Percentiles rank a stretch among this genome's conserved stretches.
phyloP scores from a whole-genome alignment of 2,113 vertebrate genomes.

The Dascyllus trimaculatus region DNA sequence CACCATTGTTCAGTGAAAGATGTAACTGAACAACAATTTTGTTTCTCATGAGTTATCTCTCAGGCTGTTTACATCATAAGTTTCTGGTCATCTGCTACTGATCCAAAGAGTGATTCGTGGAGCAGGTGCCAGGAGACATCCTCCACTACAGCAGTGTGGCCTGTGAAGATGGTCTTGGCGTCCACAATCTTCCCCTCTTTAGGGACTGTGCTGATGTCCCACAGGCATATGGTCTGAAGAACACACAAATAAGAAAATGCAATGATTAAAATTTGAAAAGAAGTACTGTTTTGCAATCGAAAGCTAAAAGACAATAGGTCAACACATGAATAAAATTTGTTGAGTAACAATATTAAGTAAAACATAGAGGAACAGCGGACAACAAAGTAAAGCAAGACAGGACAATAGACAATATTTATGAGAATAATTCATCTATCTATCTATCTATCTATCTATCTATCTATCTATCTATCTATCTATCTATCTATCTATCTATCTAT shows the following conservation, averaged over 20 bases:
- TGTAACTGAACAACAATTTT: constrained; percentile 14
- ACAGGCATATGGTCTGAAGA: constrained; percentile 94
- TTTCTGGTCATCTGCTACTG: constrained; percentile 97
- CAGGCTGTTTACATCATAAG: constrained; percentile 94
- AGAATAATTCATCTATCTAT: too few relatives aligned
- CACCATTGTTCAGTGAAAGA: constrained; percentile 9
- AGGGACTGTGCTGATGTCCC: constrained; percentile 98
- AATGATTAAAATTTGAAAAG: neutral
- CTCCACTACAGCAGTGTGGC: constrained; percentile 97
- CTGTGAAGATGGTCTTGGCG: constrained; percentile 98
- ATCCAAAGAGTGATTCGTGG: constrained; percentile 96
- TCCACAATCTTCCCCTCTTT: constrained; percentile 98
- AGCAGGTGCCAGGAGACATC: constrained; percentile 98
- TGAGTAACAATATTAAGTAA: too few relatives aligned
- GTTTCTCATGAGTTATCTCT: neutral
- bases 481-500: too few relatives aligned
- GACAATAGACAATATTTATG: too few relatives aligned
- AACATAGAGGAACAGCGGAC: neutral
- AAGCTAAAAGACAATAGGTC: neutral
- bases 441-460: too few relatives aligned
- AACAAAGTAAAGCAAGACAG: neutral
- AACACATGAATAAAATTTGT: too few relatives aligned
- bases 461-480: too few relatives aligned
- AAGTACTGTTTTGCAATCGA: neutral
- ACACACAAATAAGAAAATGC: constrained; percentile 5